These are phyloP conservation scores for Notolabrus celidotus DNA, from an alignment of 2,797 vertebrate genomes.

Conservation along the genomic window DNA sequence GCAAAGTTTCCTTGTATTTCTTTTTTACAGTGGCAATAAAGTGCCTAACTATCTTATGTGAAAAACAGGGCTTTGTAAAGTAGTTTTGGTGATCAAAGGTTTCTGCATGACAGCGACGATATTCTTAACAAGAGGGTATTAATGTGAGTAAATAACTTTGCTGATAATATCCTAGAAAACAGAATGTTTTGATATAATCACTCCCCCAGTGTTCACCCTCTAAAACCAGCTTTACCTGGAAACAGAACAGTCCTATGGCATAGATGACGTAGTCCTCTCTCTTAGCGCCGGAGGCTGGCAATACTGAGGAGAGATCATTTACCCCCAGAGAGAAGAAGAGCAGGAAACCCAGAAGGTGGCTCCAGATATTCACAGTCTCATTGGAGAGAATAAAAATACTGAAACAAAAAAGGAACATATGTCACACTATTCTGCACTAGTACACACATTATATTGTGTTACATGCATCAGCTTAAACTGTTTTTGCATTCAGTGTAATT, in stretches of 20 bases:
- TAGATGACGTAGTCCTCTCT: slow-evolving; percentile 98
- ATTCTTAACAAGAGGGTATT: background rate
- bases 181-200: too few relatives aligned
- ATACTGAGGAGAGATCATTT: slow-evolving; percentile 91
- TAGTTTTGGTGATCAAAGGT: too few relatives aligned
- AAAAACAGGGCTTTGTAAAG: too few relatives aligned
- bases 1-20: too few relatives aligned
- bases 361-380: slow-evolving; percentile 99
- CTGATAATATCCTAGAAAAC: background rate
- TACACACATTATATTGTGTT: too few relatives aligned
- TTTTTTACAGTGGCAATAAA: too few relatives aligned
- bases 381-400: slow-evolving; percentile 98
- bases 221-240: slow-evolving; percentile 87
- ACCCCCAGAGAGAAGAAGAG: slow-evolving; percentile 94
- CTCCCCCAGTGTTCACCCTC: background rate
- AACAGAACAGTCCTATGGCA: slow-evolving; percentile 95
- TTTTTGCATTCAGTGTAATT: background rate
- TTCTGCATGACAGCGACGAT: too few relatives aligned
- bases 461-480: fast-evolving
- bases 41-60: too few relatives aligned
- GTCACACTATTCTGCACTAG: too few relatives aligned
- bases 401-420: slow-evolving; percentile 20
- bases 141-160: background rate
- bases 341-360: slow-evolving; percentile 95
- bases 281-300: slow-evolving; percentile 92